Base-by-base conservation (phyloP, 2,113 vertebrate genomes). In the Carassius carassius region DNA sequence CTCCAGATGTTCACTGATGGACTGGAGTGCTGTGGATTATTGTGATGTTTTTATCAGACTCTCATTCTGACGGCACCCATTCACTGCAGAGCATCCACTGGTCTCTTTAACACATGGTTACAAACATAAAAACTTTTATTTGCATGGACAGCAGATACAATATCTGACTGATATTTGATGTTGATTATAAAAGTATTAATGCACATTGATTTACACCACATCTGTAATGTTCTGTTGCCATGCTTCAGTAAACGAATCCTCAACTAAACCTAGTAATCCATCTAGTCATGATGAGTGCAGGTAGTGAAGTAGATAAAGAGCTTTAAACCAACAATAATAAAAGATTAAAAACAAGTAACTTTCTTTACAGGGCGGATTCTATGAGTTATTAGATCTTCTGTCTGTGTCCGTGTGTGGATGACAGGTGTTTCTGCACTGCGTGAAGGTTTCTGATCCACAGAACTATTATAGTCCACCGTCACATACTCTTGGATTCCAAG, bases 401-500 rank as follows among this genome's bases (percentile, higher is more conserved):
- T 44, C 41, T 44, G 41, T 10, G 10, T 41, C 37, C 0, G 37
- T 41, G 37, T 41, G 37, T 41, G 5, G 5, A 41, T 41, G 37
- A 5, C 37, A 41, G 37, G 7, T 21, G 6, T 51, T 49, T 49
- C 47, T 56, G n/a, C 14, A 12, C 13, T 65, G 62, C 62, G 29
- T 65, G 35, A 37, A 37, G 4, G n/a, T 56, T 58, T 21, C 17
- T 58, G 54, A 29, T 29, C 29, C 29, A 29, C 85, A 85, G 92
- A 94, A 94, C 95, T 96, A 94, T 90, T 93, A 93, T 94, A 94
- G 95, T 95, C 93, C 90, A 92, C 86, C 89, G 3, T 44, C 41
- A 44, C 41, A 54, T 90, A 89, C 89, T 92, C 95, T 95, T 95
- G 95, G 95, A 96, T 96, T 95, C 95, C 94, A 96, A 95, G 94